Percentiles rank a stretch among this genome's conserved stretches.
phyloP scores from a whole-genome alignment of 1,140 invertebrate species.

The Hormaphis cornu region DNA sequence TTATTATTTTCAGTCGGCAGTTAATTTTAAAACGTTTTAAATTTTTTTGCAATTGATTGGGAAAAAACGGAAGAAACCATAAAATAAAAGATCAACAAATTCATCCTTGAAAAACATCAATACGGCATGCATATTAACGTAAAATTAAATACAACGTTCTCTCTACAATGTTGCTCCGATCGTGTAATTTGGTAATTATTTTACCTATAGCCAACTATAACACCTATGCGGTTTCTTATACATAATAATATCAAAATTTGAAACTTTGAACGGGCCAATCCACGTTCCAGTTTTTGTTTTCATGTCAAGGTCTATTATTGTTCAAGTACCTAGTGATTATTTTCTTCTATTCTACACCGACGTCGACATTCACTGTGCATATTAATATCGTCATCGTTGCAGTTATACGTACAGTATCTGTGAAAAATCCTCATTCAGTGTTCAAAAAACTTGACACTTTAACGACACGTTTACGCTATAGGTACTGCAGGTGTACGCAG shows the following conservation, averaged over 20 bases:
- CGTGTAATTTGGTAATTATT: not conserved
- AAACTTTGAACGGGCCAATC: not conserved
- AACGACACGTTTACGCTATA: not conserved
- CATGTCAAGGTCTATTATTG: conserved; percentile 20
- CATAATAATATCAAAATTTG: not conserved
- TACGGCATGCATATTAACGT: no score
- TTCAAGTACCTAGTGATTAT: not conserved
- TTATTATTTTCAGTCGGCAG: no score
- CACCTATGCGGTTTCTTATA: not conserved
- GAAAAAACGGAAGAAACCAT: no score
- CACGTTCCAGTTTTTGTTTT: conserved; percentile 19
- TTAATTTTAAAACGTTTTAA: no score
- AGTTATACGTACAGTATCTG: not conserved
- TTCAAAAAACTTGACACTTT: not conserved
- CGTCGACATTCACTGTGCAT: not conserved
- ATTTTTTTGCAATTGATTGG: no score
- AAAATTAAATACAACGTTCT: not conserved
- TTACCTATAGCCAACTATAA: not conserved
- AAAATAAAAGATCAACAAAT: no score
- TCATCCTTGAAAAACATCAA: no score
- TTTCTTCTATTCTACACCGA: not conserved
- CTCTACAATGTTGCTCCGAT: not conserved
- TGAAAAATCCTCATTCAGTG: not conserved
- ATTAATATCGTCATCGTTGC: not conserved
- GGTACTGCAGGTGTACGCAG: no score